A percentile compares a stretch with the other conserved stretches of the same genome.
These are phyloP conservation scores for Hylaeus anthracinus DNA, from an alignment of 1,140 invertebrate genomes.

Conservation along the genomic window DNA sequence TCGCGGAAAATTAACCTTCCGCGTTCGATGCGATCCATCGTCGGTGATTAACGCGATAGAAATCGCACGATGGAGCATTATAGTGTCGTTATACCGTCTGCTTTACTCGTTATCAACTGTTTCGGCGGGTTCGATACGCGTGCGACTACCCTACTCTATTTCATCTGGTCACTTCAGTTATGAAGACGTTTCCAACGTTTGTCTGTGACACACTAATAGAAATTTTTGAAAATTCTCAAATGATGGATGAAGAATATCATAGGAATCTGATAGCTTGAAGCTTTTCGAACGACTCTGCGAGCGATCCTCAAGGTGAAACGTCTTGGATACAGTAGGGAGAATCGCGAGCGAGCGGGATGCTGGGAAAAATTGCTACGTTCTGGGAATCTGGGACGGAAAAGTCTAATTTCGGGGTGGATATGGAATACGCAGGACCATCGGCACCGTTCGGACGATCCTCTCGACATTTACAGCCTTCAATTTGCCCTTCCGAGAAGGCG, in stretches of 20 bases:
- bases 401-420: constrained; percentile 54
- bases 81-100: background rate
- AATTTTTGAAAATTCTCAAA: no score
- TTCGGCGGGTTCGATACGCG: no score
- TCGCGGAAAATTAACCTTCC: constrained; percentile 76
- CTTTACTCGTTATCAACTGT: no score
- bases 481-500: constrained; percentile 75
- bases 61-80: constrained; percentile 16
- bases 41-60: constrained; percentile 56
- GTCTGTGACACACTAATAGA: no score
- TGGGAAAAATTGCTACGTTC: constrained; percentile 39
- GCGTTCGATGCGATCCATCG: constrained; percentile 62
- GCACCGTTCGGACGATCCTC: constrained; percentile 63
- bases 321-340: background rate
- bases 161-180: no score
- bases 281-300: background rate
- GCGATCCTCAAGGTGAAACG: no score
- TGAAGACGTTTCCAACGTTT: no score
- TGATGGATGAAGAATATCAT: no score
- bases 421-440: constrained; percentile 46
- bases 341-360: background rate
- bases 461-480: constrained; percentile 79
- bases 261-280: no score
- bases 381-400: constrained; percentile 19
- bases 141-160: no score